Evolutionary conservation across 2,888 invertebrate species (phyloP).

Genomic region (Lomographa bimaculata): DNA sequence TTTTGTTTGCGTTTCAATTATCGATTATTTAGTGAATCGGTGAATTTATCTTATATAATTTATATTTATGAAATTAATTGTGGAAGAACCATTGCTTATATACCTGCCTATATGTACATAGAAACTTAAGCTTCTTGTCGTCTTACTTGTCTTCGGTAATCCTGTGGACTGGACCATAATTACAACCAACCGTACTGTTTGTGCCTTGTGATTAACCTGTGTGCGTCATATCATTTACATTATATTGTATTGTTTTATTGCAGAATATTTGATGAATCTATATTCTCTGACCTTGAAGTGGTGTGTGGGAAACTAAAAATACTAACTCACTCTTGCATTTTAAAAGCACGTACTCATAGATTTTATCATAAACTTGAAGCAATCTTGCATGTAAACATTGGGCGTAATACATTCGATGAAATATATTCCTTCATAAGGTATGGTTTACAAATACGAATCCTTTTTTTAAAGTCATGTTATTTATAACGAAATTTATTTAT

Average conservation of each 20-base stretch:
- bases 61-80: no score
- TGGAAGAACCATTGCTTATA: no score
- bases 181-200: no score
- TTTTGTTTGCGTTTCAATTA: no score
- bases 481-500: conserved; percentile 18
- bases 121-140: no score
- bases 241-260: conserved; percentile 48
- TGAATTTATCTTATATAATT: no score
- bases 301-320: conserved; percentile 82
- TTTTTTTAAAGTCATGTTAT: not conserved
- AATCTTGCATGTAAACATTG: conserved; percentile 78
- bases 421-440: conserved; percentile 81
- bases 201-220: no score
- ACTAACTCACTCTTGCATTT: conserved; percentile 84
- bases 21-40: no score
- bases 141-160: no score
- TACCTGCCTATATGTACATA: no score
- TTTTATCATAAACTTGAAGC: conserved; percentile 82
- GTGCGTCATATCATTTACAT: no score
- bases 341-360: conserved; percentile 82
- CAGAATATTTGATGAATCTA: conserved; percentile 85
- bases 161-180: no score
- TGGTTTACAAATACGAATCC: conserved; percentile 17
- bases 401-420: conserved; percentile 77
- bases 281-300: conserved; percentile 85